Base-by-base conservation (phyloP, 2,888 invertebrate genomes). In the Lasioglossum calceatum region DNA sequence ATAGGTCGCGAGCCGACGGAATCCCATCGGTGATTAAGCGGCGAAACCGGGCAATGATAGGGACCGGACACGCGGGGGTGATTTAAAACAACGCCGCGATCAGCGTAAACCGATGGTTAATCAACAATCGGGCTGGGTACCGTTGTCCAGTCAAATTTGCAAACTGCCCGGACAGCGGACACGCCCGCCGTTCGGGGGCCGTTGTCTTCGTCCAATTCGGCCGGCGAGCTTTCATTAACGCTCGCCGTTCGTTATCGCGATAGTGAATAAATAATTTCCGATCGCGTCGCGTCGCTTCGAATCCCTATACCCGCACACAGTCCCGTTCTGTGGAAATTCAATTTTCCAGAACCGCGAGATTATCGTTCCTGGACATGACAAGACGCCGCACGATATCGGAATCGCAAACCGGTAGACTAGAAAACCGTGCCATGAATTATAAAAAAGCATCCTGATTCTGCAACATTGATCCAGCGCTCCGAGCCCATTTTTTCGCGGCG, bases 91-190 rank as follows among this genome's bases (percentile, higher is more conserved):
- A 79, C 67, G 50, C 32, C 67, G 36, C 67, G 67, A 70, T 36
- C 67, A 70, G 36, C 74, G 77, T 81, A 82, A 87, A 83, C 82
- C 83, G 77, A 83, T 79, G 61, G 82, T 88, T 82, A 79, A 89
- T 88, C 80, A 81, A 85, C 88, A 87, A 83, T 84, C 87, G 58
- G 64, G 82, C 19, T 16, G n/a, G 67, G 23, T 12, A 70, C 67
- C 67, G 67, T 70, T 39, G 67, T 70, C 67, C 67, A 23, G 67
- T 32, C 67, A 70, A 70, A 70, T 70, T 70, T 70, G 67, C 67
- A 70, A 70, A 36, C 67, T 70, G 67, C 39, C 67, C 19, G 67
- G 36, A 70, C 64, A 61, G n/a, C 64, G 64, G 16, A 27, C 64
- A 27, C 27, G 5, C 61, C 50, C 27, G 5, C 61, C 50, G 50